These are phyloP conservation scores for Myrmecophaga tridactyla DNA, from an alignment of 2,113 vertebrate genomes.

Conservation along the genomic window DNA sequence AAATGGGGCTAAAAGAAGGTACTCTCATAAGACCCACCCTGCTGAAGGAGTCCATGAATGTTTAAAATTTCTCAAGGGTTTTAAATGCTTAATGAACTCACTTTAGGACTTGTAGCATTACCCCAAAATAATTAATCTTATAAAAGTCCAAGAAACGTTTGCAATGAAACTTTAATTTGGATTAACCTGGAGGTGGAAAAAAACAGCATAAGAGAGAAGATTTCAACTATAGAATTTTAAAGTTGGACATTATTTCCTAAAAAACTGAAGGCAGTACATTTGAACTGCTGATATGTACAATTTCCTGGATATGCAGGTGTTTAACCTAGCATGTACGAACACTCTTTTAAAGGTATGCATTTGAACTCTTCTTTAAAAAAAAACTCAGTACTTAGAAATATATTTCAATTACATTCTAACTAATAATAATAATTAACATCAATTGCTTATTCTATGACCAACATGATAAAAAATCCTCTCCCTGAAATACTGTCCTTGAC, in stretches of 20 bases:
- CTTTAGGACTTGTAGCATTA: slow-evolving; percentile 76
- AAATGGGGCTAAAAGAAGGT: background rate
- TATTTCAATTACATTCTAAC: background rate
- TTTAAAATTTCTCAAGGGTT: slow-evolving; percentile 74
- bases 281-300: background rate
- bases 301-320: background rate
- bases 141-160: slow-evolving; percentile 21
- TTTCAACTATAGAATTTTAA: background rate
- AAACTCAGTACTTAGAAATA: slow-evolving; percentile 2
- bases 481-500: background rate
- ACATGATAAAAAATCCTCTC: slow-evolving; percentile 6
- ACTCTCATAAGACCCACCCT: background rate
- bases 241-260: background rate
- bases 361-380: background rate
- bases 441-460: slow-evolving; percentile 2
- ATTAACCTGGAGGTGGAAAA: slow-evolving; percentile 29
- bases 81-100: slow-evolving; percentile 77
- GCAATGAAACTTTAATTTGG: slow-evolving; percentile 56
- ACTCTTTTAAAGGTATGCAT: background rate
- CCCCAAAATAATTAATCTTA: slow-evolving; percentile 68
- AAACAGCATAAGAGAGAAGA: background rate
- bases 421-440: background rate
- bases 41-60: background rate
- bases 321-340: background rate
- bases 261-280: background rate